Conservation (phyloP, 1,140 invertebrate genomes). For the Portunus trituberculatus region DNA sequence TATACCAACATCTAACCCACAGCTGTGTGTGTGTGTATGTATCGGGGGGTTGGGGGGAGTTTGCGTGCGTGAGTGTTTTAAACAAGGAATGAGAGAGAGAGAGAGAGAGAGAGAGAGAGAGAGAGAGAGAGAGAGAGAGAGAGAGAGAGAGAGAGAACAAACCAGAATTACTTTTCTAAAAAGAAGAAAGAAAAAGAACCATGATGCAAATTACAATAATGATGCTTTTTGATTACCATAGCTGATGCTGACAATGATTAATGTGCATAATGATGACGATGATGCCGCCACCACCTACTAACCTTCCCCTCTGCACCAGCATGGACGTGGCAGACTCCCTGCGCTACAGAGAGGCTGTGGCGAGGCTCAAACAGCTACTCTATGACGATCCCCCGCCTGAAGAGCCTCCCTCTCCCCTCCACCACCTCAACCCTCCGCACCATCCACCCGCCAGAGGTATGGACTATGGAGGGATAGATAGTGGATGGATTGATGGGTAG, state of each 20-base stretch:
- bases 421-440: not conserved
- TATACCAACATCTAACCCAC: not conserved
- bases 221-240: not conserved
- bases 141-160: no score
- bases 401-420: not conserved
- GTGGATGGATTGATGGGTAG: no score
- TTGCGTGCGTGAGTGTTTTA: not conserved
- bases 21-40: conserved; percentile 42
- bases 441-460: no score
- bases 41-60: not conserved
- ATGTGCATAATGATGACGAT: not conserved
- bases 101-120: no score
- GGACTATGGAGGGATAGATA: no score
- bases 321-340: conserved; percentile 56
- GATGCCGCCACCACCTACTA: not conserved
- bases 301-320: not conserved
- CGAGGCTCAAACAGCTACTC: conserved; percentile 34
- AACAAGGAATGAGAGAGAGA: not conserved
- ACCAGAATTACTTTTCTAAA: no score
- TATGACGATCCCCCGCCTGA: conserved; percentile 11
- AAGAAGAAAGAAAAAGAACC: no score
- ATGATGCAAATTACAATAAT: not conserved
- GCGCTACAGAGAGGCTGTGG: conserved; percentile 51
- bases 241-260: not conserved
- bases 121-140: no score